These are phyloP conservation scores for Rhinatrema bivittatum DNA, from an alignment of 2,797 vertebrate species.

Conservation along the genomic window DNA sequence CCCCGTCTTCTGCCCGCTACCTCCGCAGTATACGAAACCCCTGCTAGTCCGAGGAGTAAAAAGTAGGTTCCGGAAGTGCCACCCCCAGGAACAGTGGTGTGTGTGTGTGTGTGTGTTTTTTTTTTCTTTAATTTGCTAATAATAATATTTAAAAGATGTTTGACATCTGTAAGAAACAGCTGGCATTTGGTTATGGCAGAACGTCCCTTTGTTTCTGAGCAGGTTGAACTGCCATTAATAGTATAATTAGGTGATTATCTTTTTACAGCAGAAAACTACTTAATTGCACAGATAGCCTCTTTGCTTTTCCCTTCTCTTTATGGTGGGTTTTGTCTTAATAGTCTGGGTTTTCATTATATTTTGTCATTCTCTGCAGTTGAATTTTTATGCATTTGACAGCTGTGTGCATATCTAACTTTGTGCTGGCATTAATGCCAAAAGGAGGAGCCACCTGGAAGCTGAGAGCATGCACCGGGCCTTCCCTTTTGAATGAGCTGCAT, in stretches of 20 bases:
- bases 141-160: slow-evolving; percentile 54
- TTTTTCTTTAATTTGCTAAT: too few relatives aligned
- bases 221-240: slow-evolving; percentile 76
- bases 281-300: slow-evolving; percentile 63
- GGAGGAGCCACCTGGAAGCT: background rate
- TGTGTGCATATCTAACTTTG: slow-evolving; percentile 25
- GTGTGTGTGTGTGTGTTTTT: too few relatives aligned
- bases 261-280: slow-evolving; percentile 64
- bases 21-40: too few relatives aligned
- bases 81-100: too few relatives aligned
- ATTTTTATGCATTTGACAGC: slow-evolving; percentile 45
- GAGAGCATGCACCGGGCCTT: background rate
- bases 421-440: background rate
- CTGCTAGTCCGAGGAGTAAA: too few relatives aligned
- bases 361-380: slow-evolving; percentile 30
- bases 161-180: slow-evolving; percentile 74
- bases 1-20: too few relatives aligned
- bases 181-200: slow-evolving; percentile 64
- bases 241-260: slow-evolving; percentile 75
- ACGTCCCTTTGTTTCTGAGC: slow-evolving; percentile 64
- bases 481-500: background rate
- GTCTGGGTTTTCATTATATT: slow-evolving; percentile 43
- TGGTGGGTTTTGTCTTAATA: slow-evolving; percentile 53
- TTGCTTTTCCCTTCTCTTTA: slow-evolving; percentile 48
- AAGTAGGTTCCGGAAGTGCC: too few relatives aligned